These are phyloP conservation scores for Balaeniceps rex DNA, from an alignment of 2,113 vertebrate species.

Conservation along the genomic window DNA sequence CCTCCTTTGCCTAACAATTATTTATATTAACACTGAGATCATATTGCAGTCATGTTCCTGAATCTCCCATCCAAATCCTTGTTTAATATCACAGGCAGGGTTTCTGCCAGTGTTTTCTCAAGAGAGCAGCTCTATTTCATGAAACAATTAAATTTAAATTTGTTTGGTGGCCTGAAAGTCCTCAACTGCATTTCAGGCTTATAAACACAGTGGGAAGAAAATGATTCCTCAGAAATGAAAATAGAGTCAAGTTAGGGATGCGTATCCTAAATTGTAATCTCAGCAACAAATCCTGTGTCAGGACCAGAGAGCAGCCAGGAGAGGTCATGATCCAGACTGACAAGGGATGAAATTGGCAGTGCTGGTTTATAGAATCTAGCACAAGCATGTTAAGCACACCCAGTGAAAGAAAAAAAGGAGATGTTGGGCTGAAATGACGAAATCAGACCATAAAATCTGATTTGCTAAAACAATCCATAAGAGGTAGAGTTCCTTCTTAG, in stretches of 20 bases:
- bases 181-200: slow-evolving; percentile 30
- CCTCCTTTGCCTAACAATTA: neutral
- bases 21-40: neutral
- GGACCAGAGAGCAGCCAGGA: neutral
- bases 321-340: neutral
- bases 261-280: slow-evolving; percentile 16
- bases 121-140: neutral
- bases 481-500: neutral
- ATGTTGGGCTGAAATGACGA: neutral
- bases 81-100: slow-evolving; percentile 1
- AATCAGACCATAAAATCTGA: neutral
- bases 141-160: slow-evolving; percentile 58
- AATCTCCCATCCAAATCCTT: neutral
- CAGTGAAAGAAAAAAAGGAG: neutral
- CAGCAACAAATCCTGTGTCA: slow-evolving; percentile 26
- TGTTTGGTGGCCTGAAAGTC: slow-evolving; percentile 31
- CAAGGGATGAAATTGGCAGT: slow-evolving; percentile 7
- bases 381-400: neutral
- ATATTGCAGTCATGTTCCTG: neutral
- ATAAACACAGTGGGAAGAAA: slow-evolving; percentile 1
- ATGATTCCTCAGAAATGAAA: slow-evolving; percentile 6
- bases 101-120: slow-evolving; percentile 15
- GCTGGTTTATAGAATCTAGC: neutral
- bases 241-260: neutral
- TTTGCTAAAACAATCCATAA: neutral